These are phyloP conservation scores for Chionis minor DNA, from an alignment of 2,113 vertebrate genomes.

Conservation along the genomic window DNA sequence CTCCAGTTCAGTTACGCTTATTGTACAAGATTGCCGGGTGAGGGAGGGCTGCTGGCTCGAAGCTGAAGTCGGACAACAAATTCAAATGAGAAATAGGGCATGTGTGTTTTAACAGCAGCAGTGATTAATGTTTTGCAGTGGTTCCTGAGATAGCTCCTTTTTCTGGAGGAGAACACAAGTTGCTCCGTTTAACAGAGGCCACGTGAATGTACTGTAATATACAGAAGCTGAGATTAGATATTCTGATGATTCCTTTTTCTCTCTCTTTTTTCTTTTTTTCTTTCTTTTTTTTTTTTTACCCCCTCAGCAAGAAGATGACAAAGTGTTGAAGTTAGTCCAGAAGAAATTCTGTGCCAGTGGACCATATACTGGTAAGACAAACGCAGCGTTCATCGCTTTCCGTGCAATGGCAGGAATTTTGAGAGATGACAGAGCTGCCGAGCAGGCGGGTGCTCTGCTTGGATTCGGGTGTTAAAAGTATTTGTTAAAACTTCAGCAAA, in stretches of 20 bases:
- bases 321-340: constrained; percentile 90
- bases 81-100: neutral
- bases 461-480: neutral
- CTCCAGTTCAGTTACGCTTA: neutral
- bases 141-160: neutral
- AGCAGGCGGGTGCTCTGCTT: neutral
- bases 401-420: neutral
- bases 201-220: neutral
- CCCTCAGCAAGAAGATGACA: constrained; percentile 86
- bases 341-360: constrained; percentile 98
- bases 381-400: neutral
- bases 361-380: constrained; percentile 86
- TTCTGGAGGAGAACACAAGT: neutral
- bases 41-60: neutral
- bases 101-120: neutral
- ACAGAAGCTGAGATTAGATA: no score
- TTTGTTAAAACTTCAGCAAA: neutral
- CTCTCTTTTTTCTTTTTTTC: rapidly evolving
- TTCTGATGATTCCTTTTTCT: neutral
- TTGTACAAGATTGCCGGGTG: neutral
- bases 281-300: neutral
- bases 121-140: neutral
- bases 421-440: neutral
- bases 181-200: neutral
- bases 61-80: neutral